Conservation (phyloP, 2,113 vertebrate genomes). For the Vicugna pacos region DNA sequence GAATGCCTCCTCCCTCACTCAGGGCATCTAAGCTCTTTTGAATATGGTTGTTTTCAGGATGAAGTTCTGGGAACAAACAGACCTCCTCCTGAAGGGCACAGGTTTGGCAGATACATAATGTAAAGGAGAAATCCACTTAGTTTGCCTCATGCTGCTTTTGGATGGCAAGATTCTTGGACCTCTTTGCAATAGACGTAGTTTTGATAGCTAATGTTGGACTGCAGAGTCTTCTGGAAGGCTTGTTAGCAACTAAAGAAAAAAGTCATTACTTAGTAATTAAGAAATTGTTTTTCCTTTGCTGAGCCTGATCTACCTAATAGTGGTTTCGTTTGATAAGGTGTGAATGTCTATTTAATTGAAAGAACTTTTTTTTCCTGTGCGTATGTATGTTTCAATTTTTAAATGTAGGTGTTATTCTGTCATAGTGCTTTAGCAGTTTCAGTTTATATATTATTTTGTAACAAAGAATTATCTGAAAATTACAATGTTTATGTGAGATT, state of each 20-base stretch:
- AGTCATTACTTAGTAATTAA: background rate
- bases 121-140: background rate
- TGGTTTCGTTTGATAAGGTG: background rate
- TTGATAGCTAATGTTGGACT: background rate
- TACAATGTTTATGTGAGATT: background rate
- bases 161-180: background rate
- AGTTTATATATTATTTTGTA: background rate
- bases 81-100: background rate
- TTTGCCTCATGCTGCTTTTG: background rate
- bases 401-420: background rate
- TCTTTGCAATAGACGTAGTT: background rate
- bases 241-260: background rate
- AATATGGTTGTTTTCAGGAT: background rate
- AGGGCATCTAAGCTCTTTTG: background rate
- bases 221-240: background rate
- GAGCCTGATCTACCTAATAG: background rate
- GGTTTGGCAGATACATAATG: background rate
- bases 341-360: background rate
- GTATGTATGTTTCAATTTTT: background rate
- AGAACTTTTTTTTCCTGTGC: background rate
- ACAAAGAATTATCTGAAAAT: background rate
- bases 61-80: background rate
- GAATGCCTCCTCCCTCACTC: fast-evolving
- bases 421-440: background rate
- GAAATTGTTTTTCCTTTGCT: background rate